Percentiles rank a stretch among this genome's conserved stretches.
These are phyloP conservation scores for Eustalomyia histrio DNA, from an alignment of 2,888 invertebrate species.

Conservation along the genomic window DNA sequence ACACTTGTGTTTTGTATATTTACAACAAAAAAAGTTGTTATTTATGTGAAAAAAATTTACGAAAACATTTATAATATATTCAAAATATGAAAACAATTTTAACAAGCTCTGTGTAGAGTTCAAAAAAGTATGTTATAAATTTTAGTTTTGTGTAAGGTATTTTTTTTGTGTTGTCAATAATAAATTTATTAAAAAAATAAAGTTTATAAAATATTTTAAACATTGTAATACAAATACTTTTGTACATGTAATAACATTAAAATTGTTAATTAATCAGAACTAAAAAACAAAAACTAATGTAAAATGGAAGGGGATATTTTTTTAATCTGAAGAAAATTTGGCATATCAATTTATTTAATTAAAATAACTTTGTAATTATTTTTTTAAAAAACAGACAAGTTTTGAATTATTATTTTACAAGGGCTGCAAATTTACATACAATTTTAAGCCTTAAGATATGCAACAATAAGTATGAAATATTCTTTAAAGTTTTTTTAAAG, in stretches of 20 bases:
- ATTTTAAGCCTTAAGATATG: no score
- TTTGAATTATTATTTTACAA: no score
- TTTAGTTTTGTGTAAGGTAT: slow-evolving; percentile 1
- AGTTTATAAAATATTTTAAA: neutral
- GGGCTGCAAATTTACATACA: no score
- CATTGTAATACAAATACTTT: neutral
- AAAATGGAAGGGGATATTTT: no score
- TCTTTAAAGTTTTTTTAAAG: no score
- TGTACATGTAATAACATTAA: neutral
- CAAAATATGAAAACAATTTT: slow-evolving; percentile 22
- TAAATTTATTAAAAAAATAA: slow-evolving; percentile 16
- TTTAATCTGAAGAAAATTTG: no score
- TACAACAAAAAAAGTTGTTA: neutral
- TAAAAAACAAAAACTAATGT: neutral
- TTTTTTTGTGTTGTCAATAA: slow-evolving; percentile 9
- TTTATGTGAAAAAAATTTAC: slow-evolving; percentile 7
- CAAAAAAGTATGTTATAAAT: slow-evolving; percentile 7
- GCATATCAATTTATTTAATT: no score
- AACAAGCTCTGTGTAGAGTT: slow-evolving; percentile 15
- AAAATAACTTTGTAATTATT: no score
- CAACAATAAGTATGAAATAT: no score
- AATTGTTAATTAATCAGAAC: neutral
- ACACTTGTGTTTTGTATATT: slow-evolving; percentile 21
- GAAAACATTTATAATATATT: neutral
- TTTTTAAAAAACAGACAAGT: no score